Evolutionary conservation across 2,113 vertebrate genomes (phyloP), one percentile per base, ranked within the genome.

Genomic region (Emberiza fucata): DNA sequence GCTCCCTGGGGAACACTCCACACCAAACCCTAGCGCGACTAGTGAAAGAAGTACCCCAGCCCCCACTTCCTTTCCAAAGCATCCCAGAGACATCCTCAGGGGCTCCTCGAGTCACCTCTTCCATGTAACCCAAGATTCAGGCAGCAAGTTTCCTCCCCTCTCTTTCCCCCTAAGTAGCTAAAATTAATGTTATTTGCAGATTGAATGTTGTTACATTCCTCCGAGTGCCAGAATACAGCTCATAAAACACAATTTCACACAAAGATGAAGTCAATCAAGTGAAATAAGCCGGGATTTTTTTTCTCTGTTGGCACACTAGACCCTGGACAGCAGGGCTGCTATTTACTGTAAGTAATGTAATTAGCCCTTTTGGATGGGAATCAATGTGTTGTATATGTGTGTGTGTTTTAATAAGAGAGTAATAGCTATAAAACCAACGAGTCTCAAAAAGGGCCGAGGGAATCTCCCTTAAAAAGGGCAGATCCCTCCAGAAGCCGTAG

Each of bases 301-400:
- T 81, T 93, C 93, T 70, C 64, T 89, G 94, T 96, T 98, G 97
- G 97, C 97, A 95, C 91, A 90, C 81, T 93, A 96, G 92, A 96
- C 72, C 91, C 95, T 81, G 96, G 97, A 96, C 98, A 97, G 97
- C 97, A 97, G 97, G 98, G 91, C 96, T 96, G 97, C 97, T 98
- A 97, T 98, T 98, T 97, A 97, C 98, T 98, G 97, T 98, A 97
- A 98, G 97, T 98, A 97, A 98, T 96, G 96, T 97, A 98, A 98
- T 98, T 98, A 98, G 97, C 96, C 97, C 96, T 95, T 98, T 98
- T 98, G 97, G 97, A 97, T 86, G 90, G 82, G 95, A 97, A 96
- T 97, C 97, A 96, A 86, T 92, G 95, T 81, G 96, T 92, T 91
- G 86, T 81, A 37, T 96, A 80, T 79, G 68, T 91, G 88, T 79